These are phyloP conservation scores for Lathamus discolor DNA, from an alignment of 2,113 vertebrate species.

Conservation along the genomic window DNA sequence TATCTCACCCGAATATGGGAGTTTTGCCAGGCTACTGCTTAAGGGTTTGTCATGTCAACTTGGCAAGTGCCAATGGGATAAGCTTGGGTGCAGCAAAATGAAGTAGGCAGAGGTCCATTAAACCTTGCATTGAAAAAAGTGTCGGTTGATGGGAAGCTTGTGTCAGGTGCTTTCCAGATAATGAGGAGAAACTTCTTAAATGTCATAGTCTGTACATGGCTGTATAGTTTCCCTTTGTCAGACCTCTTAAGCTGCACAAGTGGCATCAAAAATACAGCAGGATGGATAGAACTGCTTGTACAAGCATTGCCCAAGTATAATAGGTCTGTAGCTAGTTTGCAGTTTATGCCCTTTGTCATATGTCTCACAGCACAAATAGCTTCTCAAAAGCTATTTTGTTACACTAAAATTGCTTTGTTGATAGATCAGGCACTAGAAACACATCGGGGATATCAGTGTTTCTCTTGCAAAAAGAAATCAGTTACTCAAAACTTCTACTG, in stretches of 20 bases:
- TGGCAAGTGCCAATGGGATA: neutral
- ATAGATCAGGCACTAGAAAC: neutral
- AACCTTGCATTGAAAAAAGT: neutral
- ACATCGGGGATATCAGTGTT: neutral
- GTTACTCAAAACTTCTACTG: neutral
- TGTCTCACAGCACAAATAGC: neutral
- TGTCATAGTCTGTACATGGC: neutral
- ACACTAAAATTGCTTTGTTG: too few relatives aligned
- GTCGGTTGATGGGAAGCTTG: neutral
- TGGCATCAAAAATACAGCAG: rapidly evolving
- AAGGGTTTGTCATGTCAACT: neutral
- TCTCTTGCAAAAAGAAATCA: neutral
- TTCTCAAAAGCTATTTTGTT: neutral
- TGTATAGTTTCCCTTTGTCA: neutral
- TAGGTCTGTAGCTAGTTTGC: neutral
- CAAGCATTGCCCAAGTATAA: neutral
- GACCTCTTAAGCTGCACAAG: neutral
- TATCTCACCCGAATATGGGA: neutral
- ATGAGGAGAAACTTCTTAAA: neutral
- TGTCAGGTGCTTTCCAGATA: neutral
- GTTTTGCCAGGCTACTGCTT: neutral
- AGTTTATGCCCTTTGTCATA: neutral
- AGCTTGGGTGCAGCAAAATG: neutral
- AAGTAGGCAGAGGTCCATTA: neutral
- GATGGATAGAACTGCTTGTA: neutral